phyloP scores from a whole-genome alignment of 2,797 vertebrate species.

The Peromyscus melanophrys region DNA sequence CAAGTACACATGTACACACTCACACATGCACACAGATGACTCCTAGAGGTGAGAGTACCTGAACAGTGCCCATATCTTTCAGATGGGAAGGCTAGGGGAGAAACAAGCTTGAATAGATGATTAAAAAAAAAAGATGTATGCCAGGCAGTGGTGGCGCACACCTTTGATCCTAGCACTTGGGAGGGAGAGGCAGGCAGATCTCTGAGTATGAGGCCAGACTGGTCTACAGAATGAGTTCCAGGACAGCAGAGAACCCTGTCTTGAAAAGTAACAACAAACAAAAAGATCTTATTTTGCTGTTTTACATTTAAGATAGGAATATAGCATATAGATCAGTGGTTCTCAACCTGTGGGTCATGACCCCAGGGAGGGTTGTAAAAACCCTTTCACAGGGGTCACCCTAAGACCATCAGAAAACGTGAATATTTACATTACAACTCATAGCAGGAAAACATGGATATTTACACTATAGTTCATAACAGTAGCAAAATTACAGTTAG shows the following conservation, averaged over 20 bases:
- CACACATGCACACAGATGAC: too few relatives aligned
- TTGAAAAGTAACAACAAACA: neutral
- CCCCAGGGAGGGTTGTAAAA: neutral
- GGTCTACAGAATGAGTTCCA: neutral
- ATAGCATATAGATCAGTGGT: neutral
- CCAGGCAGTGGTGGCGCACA: neutral
- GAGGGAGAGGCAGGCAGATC: neutral
- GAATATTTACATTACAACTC: neutral
- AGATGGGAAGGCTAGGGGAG: neutral
- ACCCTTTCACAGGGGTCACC: neutral
- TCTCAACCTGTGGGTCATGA: neutral
- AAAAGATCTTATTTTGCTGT: neutral
- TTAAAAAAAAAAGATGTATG: neutral
- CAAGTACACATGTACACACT: neutral
- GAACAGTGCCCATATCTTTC: neutral
- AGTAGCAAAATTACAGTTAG: neutral
- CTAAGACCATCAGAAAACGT: neutral
- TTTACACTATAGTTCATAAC: neutral
- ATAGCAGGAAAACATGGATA: neutral
- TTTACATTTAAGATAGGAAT: conserved; percentile 1
- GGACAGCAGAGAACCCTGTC: neutral
- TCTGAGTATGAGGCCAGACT: neutral
- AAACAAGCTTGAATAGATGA: neutral
- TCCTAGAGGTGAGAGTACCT: neutral
- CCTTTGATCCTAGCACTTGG: neutral